phyloP scores from a whole-genome alignment of 2,113 vertebrate genomes.

The Parotia lawesii region DNA sequence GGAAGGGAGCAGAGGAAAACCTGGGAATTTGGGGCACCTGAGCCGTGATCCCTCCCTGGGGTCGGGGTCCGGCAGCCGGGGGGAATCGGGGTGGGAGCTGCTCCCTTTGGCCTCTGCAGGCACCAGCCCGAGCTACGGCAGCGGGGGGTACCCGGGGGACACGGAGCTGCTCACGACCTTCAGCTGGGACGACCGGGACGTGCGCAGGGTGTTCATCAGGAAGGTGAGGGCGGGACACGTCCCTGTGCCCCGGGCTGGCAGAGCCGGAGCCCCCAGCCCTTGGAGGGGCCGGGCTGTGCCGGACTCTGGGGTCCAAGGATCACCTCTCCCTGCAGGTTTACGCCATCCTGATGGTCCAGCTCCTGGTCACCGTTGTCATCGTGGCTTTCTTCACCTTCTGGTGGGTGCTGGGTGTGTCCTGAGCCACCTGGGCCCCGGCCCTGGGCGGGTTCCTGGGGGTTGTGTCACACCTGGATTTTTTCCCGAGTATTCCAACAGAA shows the following conservation, averaged over 20 bases:
- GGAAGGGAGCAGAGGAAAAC: background rate
- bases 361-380: slow-evolving; percentile 83
- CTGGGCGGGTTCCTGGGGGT: background rate
- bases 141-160: slow-evolving; percentile 66
- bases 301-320: accelerated
- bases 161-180: slow-evolving; percentile 85
- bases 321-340: slow-evolving; percentile 79
- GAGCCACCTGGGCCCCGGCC: too few species aligned
- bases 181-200: slow-evolving; percentile 86
- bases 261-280: background rate
- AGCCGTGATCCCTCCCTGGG: accelerated
- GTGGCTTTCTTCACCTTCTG: slow-evolving; percentile 93
- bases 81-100: background rate
- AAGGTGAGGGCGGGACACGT: slow-evolving; percentile 73
- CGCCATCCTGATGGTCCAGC: slow-evolving; percentile 85
- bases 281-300: background rate
- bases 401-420: slow-evolving; percentile 65
- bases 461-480: background rate
- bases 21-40: background rate
- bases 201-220: slow-evolving; percentile 87
- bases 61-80: accelerated
- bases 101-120: slow-evolving; percentile 45
- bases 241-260: background rate
- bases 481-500: background rate
- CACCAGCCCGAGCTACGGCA: slow-evolving; percentile 76